Conservation (phyloP, 1,140 invertebrate species). For the Subanguina moxae region DNA sequence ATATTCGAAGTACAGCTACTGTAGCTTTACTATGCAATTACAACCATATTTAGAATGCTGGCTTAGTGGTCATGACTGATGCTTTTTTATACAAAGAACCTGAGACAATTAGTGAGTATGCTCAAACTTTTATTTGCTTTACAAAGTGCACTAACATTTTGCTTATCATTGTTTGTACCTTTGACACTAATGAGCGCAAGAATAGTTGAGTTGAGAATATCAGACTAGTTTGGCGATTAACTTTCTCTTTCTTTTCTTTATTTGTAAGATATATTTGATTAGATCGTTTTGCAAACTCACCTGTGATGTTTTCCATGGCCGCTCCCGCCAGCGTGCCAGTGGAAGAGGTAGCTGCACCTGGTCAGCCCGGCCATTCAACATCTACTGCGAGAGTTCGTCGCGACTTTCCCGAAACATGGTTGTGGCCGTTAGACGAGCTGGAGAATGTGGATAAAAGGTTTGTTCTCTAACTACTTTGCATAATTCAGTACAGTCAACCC, state of each 20-base stretch:
- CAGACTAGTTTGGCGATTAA: constrained; percentile 19
- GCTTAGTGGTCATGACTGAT: constrained; percentile 55
- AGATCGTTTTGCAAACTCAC: constrained; percentile 16
- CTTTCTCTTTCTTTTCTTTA: constrained; percentile 5
- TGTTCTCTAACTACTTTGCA: too few species aligned
- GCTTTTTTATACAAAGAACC: constrained; percentile 55
- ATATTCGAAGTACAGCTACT: constrained; percentile 50
- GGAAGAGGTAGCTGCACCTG: background rate
- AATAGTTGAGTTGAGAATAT: too few species aligned
- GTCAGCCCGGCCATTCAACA: background rate
- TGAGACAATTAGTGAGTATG: constrained; percentile 52
- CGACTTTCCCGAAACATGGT: constrained; percentile 32
- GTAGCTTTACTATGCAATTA: background rate
- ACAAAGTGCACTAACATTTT: constrained; percentile 6
- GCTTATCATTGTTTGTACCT: too few species aligned
- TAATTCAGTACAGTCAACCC: too few species aligned
- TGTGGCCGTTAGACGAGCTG: background rate
- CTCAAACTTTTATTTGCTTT: constrained; percentile 24
- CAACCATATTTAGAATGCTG: constrained; percentile 50
- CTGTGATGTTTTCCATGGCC: background rate
- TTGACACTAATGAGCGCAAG: too few species aligned
- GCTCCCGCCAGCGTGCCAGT: constrained; percentile 11
- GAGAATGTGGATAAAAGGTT: too few species aligned
- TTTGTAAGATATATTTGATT: background rate
- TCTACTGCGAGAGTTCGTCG: constrained; percentile 10